Conservation (phyloP, 64 coral and sea anemone genomes). For the Montipora cactus region DNA sequence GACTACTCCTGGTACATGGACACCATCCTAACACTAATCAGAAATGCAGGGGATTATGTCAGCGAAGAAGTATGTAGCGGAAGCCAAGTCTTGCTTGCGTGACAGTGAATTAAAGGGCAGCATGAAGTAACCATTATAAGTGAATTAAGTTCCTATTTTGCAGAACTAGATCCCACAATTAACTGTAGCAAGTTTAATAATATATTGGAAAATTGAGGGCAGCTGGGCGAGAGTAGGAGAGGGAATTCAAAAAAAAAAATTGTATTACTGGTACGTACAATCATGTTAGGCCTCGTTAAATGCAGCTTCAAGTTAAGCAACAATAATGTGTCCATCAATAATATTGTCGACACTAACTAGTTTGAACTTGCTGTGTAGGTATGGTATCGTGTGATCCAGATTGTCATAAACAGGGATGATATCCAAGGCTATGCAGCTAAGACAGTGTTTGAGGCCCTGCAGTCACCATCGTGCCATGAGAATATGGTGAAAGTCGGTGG, state of each 20-base stretch:
- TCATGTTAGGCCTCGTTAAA: too few relatives aligned
- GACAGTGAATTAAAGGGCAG: too few relatives aligned
- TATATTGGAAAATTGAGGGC: too few relatives aligned
- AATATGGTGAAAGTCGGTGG: conserved; percentile 98
- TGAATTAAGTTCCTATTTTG: too few relatives aligned
- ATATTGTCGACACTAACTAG: background rate
- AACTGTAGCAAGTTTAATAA: too few relatives aligned
- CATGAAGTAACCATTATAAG: too few relatives aligned
- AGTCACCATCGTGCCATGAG: conserved; percentile 94
- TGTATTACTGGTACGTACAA: too few relatives aligned
- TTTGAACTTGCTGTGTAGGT: conserved; percentile 56
- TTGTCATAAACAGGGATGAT: conserved; percentile 98
- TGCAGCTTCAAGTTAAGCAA: too few relatives aligned
- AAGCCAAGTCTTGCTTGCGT: background rate
- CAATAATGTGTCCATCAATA: too few relatives aligned
- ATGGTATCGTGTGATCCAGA: conserved; percentile 98
- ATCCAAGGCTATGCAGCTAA: conserved; percentile 99
- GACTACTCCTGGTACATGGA: conserved; percentile 98
- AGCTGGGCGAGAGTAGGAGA: too few relatives aligned
- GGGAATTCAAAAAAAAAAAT: too few relatives aligned
- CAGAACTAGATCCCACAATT: too few relatives aligned
- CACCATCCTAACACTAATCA: conserved; percentile 90
- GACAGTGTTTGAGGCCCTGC: conserved; percentile 98
- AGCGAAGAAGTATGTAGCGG: conserved; percentile 84
- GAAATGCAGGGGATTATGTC: conserved; percentile 95